Evolutionary conservation across 1,140 invertebrate genomes (phyloP).

Genomic region (Rhopalosiphum maidis): DNA sequence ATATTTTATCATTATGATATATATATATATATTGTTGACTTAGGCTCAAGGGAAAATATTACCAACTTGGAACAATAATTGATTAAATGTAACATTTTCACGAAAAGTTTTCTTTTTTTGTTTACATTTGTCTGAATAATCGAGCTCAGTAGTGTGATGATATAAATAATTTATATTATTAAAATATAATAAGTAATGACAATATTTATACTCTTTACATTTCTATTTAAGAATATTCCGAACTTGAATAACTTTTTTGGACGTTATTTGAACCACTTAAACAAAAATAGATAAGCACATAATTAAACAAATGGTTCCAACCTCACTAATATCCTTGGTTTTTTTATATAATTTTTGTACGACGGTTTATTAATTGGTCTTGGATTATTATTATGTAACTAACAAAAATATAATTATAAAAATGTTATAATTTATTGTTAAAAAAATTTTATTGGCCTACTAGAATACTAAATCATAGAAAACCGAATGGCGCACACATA

Average conservation of each 20-base stretch:
- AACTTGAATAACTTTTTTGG: neutral
- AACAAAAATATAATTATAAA: neutral
- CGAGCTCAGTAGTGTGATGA: neutral
- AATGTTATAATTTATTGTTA: neutral
- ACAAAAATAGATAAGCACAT: neutral
- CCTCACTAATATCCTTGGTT: neutral
- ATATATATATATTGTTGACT: neutral
- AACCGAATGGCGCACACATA: neutral
- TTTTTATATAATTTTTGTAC: neutral
- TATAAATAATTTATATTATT: slow-evolving; percentile 4
- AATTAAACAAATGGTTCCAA: neutral
- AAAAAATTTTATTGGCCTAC: neutral
- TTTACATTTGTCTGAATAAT: neutral
- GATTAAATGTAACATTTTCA: slow-evolving; percentile 1
- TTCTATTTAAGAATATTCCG: neutral
- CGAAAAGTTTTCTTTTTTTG: neutral
- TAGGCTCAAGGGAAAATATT: neutral
- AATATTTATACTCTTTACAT: neutral
- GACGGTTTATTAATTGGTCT: neutral
- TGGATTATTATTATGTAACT: neutral
- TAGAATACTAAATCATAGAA: neutral
- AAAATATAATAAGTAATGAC: neutral
- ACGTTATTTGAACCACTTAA: neutral
- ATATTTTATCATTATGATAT: slow-evolving; percentile 18
- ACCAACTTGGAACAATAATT: neutral